phyloP scores from a whole-genome alignment of 2,113 vertebrate genomes.

The Otis tarda region DNA sequence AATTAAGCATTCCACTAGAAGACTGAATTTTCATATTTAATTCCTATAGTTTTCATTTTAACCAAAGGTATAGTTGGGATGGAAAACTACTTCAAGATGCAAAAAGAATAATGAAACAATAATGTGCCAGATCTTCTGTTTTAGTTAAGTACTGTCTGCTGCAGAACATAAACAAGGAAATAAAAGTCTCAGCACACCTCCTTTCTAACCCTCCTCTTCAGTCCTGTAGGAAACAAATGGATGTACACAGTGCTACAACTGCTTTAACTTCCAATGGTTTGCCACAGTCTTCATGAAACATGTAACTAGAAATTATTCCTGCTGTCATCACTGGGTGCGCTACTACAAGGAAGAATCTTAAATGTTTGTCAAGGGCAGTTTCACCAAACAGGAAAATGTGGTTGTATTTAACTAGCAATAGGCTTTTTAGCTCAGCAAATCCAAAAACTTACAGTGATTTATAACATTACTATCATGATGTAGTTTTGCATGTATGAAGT shows the following conservation, averaged over 20 bases:
- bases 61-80: background rate
- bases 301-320: background rate
- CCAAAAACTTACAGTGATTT: background rate
- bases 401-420: background rate
- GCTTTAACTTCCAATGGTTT: background rate
- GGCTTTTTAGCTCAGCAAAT: background rate
- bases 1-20: background rate
- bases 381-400: background rate
- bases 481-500: background rate
- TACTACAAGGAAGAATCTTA: background rate
- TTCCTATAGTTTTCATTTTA: background rate
- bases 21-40: background rate
- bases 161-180: background rate
- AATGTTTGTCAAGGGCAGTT: background rate
- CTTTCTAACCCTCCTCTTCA: background rate
- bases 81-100: background rate
- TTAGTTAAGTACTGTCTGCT: background rate
- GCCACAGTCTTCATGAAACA: background rate
- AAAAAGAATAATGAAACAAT: background rate
- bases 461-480: background rate
- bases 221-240: background rate
- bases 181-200: background rate
- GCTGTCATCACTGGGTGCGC: background rate
- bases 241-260: background rate
- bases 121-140: background rate